Base-by-base conservation (phyloP, 2,888 invertebrate genomes). In the Scaptomyza cyrtandrae region DNA sequence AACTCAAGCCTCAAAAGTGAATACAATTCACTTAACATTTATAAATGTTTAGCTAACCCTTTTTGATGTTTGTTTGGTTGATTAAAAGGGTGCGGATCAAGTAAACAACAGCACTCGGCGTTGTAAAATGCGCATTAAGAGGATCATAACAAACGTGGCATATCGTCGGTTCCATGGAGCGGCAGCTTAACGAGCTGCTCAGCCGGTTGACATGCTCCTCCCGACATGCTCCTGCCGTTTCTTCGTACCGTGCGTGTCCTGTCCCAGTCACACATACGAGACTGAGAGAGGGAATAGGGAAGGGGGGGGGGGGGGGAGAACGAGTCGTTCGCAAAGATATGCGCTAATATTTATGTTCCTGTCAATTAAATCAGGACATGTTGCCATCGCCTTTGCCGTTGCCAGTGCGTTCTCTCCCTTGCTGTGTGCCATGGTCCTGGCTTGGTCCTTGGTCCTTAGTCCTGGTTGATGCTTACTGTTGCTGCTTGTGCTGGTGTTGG, bases 351-450 rank as follows among this genome's bases (percentile, higher is more conserved):
- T 90, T 90, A 90, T 90, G 91, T 90, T 90, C 84, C 90, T 91
- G 91, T 91, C 91, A 91, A 91, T 91, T 91, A 91, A 91, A 91
- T 90, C 91, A 89, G 88, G 89, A 89, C 90, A 90, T 89, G 84
- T 78, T 83, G 77, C 63, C 60, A 63, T 54, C 11, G 61, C 53
- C 46, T 43, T 13, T 31, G 61, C 58, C 61, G 46, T 39, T 31
- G 49, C 50, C 61, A 53, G 41, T 45, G 44, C 46, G 55, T 56
- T 58, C 24, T 41, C 45, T 14, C 29, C 5, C 5, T 1, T 14
- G 39, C 19, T 39, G 39, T 39, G 6, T 37, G 6, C 37, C n/a
- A n/a, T 37, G 33, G 33, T 33, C 10, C 33, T 10, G 33, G 16
- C 27, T 27, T 55, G 44, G 43, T 59, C 49, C 41, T 43, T 14